Conservation (phyloP, 1,140 invertebrate genomes). For the Drosophila kikkawai region DNA sequence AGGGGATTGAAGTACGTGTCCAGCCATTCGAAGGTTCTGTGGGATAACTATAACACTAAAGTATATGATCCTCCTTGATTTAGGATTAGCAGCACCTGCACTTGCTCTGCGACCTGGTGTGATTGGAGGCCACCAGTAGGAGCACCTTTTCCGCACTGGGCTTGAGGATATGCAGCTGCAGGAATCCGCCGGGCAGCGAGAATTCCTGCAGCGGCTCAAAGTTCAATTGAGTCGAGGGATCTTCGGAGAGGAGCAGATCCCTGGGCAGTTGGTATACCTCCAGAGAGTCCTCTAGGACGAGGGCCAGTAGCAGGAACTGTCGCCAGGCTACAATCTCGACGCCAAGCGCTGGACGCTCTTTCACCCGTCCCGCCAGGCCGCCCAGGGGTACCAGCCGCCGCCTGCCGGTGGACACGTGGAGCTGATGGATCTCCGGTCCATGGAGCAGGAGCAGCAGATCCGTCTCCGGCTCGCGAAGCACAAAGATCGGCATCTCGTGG, state of each 20-base stretch:
- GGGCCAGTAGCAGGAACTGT: constrained; percentile 58
- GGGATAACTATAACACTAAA: background rate
- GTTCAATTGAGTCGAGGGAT: constrained; percentile 20
- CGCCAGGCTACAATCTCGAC: constrained; percentile 67
- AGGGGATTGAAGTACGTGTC: constrained; percentile 77
- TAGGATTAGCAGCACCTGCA: constrained; percentile 37
- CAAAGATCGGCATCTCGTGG: constrained; percentile 48
- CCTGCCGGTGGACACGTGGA: constrained; percentile 53
- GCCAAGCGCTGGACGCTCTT: constrained; percentile 16
- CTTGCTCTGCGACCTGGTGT: constrained; percentile 51
- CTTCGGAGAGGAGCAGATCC: constrained; percentile 30
- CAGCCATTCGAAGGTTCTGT: constrained; percentile 77
- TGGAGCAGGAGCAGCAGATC: constrained; percentile 66
- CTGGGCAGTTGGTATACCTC: constrained; percentile 71
- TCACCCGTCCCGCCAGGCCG: constrained; percentile 43
- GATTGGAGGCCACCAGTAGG: constrained; percentile 59
- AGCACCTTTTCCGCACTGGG: constrained; percentile 56
- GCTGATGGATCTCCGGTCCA: constrained; percentile 63
- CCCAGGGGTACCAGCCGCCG: constrained; percentile 68
- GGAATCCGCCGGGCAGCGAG: constrained; percentile 48
- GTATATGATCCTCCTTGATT: background rate
- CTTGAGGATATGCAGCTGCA: constrained; percentile 64
- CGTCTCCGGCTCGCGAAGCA: constrained; percentile 55
- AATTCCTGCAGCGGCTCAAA: constrained; percentile 74
- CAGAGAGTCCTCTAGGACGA: constrained; percentile 60